phyloP scores from a whole-genome alignment of 2,113 vertebrate genomes.

The Bujurquina vittata region DNA sequence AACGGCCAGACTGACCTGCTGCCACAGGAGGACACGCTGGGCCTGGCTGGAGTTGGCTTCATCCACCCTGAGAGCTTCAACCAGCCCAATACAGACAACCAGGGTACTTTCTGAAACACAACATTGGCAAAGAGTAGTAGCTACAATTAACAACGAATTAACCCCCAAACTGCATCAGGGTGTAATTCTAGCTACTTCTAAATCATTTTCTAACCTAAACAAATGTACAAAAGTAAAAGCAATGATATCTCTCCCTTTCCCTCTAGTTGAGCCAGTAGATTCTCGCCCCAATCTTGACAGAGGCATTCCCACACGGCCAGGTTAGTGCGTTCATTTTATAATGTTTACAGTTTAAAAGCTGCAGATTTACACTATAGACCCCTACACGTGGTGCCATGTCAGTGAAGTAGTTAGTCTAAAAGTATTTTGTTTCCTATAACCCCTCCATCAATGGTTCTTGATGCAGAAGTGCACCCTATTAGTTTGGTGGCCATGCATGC shows the following conservation, averaged over 20 bases:
- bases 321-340: slow-evolving; percentile 65
- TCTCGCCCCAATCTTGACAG: slow-evolving; percentile 91
- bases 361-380: no score
- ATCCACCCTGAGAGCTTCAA: slow-evolving; percentile 95
- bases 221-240: not conserved
- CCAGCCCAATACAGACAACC: slow-evolving; percentile 95
- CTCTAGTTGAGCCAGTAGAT: slow-evolving; percentile 92
- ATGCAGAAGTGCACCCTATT: not conserved
- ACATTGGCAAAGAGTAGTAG: not conserved
- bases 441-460: no score
- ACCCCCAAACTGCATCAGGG: not conserved
- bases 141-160: not conserved
- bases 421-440: no score
- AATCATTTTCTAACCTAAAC: no score
- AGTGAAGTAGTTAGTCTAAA: no score
- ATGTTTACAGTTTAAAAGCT: no score
- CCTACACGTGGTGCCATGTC: no score
- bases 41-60: slow-evolving; percentile 88
- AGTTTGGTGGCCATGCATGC: no score
- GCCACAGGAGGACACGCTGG: slow-evolving; percentile 87
- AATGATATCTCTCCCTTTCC: slow-evolving; percentile 59
- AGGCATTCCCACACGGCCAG: slow-evolving; percentile 94
- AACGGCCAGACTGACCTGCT: slow-evolving; percentile 85
- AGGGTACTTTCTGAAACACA: slow-evolving; percentile 80
- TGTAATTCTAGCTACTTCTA: not conserved